Evolutionary conservation across 1,140 invertebrate species (phyloP), one percentile per base, ranked within the genome.

Genomic region (Neoseiulus cucumeris): DNA sequence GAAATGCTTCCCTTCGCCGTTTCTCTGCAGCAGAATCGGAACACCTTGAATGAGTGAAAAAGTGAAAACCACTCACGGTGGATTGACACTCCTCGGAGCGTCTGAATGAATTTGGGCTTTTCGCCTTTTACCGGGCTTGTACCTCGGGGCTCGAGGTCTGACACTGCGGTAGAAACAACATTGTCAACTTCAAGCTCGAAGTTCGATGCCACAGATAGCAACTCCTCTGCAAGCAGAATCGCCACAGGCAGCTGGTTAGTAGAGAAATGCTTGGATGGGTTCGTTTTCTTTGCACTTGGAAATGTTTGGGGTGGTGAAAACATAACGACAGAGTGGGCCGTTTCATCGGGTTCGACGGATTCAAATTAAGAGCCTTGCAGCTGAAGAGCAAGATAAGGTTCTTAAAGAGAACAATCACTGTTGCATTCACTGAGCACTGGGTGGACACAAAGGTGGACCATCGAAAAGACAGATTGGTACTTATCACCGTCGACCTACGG

Each of bases 71-170:
- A 65, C 66, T 70, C 65, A 70, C 69, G 69, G 65, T 69, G 65
- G 42, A 65, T 69, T 22, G 67, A 65, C 33, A 44, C 45, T 29
- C 69, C 66, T 18, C 68, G 51, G 39, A 70, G 64, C 20, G 71
- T 67, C 66, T 70, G 69, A 30, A 59, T 18, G 66, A 72, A 70
- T 17, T 66, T 64, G 12, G 71, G 71, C 28, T 70, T 70, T 30
- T 64, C 68, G 18, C 55, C 65, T 14, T 33, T 59, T 14, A 33
- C 33, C 22, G 51, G 51, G 9, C 51, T 59, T 33, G 51, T 59
- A 59, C 45, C 45, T 42, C 44, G 25, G n/a, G 44, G 28, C 41
- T 68, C 68, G 28, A 65, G 47, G 42, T 68, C 66, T 41, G 59
- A 33, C 17, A 64, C 65, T n/a, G 67, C 22, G 51, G 51, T 59